Base-by-base conservation (phyloP, 2,888 invertebrate species). In the Quadriops clusia region DNA sequence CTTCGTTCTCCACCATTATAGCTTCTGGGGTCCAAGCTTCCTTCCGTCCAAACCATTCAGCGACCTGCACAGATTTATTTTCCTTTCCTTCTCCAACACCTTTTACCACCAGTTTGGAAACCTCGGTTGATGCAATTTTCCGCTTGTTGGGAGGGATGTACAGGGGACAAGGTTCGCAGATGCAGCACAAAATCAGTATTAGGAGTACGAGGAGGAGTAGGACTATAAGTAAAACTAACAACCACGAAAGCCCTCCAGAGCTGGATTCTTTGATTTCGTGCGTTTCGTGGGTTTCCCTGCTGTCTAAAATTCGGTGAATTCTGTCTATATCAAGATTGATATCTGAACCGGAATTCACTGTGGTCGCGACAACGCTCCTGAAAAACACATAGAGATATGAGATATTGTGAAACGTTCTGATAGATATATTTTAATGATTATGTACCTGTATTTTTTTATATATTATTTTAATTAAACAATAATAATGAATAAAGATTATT, bases 21-120 rank as follows among this genome's bases (percentile, higher is more conserved):
- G 47, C 74, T 57, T 83, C 83, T 21, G 84, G 84, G 50, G 84
- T 84, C 86, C 86, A 87, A 16, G 86, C 86, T 67, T 86, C 85
- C 53, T 80, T 72, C 54, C 77, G 67, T 50, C 77, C 74, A 53
- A 67, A 67, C 80, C 80, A 80, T 55, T 80, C 80, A 40, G 73
- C 76, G 47, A 75, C 73, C 70, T 78, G 78, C 56, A 79, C 71
- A 49, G 78, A 74, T 68, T 79, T 79, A 67, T 73, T 78, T 66
- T 78, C 77, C 62, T 69, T 73, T 46, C 65, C 66, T 21, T 52
- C 41, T 2, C 73, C 75, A 59, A 73, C 72, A 67, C 77, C 77
- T 60, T 72, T 70, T 58, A 74, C 71, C 63, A 78, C 74, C 65
- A 78, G 69, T 66, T 73, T 74, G 64, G 77, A 74, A 65, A 76